A percentile compares a stretch with the other conserved stretches of the same genome.
These are phyloP conservation scores for Anisognathus igniventris DNA, from an alignment of 2,797 vertebrate species.

Conservation along the genomic window DNA sequence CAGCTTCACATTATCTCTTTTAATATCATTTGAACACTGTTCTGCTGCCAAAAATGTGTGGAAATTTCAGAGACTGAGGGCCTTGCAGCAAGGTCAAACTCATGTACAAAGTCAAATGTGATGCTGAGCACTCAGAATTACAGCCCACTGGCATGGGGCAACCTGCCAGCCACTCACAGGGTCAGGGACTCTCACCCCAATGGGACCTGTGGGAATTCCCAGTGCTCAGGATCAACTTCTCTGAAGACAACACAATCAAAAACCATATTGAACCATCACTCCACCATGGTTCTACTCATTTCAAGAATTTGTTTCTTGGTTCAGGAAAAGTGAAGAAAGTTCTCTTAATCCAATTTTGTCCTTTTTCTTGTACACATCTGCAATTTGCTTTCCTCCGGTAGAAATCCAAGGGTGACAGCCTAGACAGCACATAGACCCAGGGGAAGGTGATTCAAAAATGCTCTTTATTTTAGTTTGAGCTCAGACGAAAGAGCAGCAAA, in stretches of 20 bases:
- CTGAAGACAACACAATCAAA: not conserved
- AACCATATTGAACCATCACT: not conserved
- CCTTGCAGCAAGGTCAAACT: not conserved
- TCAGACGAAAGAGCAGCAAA: not conserved
- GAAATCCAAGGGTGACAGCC: not conserved
- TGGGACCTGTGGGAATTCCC: not conserved
- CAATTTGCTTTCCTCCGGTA: not conserved
- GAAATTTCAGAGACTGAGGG: not conserved
- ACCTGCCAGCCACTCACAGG: not conserved
- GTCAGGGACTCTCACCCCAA: rapidly evolving
- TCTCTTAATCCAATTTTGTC: not conserved
- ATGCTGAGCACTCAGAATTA: not conserved
- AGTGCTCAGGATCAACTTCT: not conserved
- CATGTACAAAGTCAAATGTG: not conserved
- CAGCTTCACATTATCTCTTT: not conserved
- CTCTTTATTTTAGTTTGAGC: not conserved
- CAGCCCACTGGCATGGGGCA: not conserved
- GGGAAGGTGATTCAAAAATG: not conserved
- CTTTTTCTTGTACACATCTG: not conserved
- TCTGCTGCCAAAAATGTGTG: not conserved
- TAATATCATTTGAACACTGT: not conserved
- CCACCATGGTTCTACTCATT: not conserved
- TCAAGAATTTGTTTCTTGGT: not conserved
- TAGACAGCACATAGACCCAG: not conserved
- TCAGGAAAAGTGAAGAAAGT: not conserved